These are phyloP conservation scores for Arnoldichthys spilopterus DNA, from an alignment of 2,797 vertebrate genomes.

Conservation along the genomic window DNA sequence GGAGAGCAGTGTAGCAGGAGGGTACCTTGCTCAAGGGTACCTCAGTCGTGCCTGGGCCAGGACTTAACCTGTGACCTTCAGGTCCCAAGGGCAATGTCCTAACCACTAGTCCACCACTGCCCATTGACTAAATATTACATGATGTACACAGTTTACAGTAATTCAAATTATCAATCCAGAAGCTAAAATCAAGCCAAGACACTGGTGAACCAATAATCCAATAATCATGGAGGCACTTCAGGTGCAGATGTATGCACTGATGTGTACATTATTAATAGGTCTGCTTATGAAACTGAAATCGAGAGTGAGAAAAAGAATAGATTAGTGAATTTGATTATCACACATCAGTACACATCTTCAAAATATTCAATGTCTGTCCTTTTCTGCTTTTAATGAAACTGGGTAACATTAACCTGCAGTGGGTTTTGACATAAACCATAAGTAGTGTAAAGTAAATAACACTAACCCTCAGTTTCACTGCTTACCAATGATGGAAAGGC, in stretches of 20 bases:
- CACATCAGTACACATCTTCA: too few species aligned
- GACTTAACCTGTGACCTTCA: too few species aligned
- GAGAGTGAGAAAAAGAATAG: constrained; percentile 62
- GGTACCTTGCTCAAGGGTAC: too few species aligned
- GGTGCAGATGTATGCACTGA: constrained; percentile 1
- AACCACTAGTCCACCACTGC: too few species aligned
- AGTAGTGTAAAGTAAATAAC: not conserved
- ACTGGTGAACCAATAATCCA: not conserved
- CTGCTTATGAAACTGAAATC: constrained; percentile 58
- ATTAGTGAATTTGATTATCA: not conserved
- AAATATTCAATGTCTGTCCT: too few species aligned
- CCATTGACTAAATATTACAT: not conserved
- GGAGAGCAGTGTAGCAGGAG: too few species aligned
- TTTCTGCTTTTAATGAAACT: not conserved
- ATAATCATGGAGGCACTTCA: not conserved
- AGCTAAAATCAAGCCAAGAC: not conserved
- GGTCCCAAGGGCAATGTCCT: too few species aligned
- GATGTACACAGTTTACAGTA: not conserved
- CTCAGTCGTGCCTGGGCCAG: too few species aligned
- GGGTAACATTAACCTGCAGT: not conserved
- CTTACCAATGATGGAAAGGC: too few species aligned
- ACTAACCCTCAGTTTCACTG: too few species aligned
- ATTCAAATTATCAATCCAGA: constrained; percentile 9
- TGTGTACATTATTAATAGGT: constrained; percentile 63
- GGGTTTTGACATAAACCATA: not conserved